These are phyloP conservation scores for Heliconius hewitsoni DNA, from an alignment of 1,140 invertebrate genomes.

Conservation along the genomic window DNA sequence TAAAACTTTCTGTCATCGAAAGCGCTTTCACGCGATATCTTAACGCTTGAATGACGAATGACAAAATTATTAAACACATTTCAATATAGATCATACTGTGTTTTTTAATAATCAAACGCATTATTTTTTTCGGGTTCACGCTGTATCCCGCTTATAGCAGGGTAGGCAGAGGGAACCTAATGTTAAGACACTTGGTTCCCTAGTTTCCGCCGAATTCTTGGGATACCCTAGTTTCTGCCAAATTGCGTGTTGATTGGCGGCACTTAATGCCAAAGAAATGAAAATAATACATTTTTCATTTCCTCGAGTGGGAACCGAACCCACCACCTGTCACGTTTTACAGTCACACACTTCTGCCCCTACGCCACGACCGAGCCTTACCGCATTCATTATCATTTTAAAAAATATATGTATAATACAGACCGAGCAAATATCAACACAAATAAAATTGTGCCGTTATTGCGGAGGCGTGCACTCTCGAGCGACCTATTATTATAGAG, in stretches of 20 bases:
- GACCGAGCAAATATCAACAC: constrained; percentile 12
- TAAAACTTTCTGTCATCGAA: constrained; percentile 29
- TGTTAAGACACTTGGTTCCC: too few species aligned
- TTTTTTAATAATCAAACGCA: not conserved
- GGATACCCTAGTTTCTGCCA: too few species aligned
- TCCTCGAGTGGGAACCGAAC: too few species aligned
- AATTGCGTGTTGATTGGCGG: too few species aligned
- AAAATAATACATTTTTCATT: too few species aligned
- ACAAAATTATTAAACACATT: not conserved
- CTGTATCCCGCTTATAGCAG: too few species aligned
- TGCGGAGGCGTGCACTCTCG: constrained; percentile 24
- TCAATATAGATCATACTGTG: not conserved
- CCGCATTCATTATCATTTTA: constrained; percentile 10
- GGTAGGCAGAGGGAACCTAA: too few species aligned
- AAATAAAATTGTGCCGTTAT: constrained; percentile 23
- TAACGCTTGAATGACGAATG: constrained; percentile 33
- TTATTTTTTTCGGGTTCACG: not conserved
- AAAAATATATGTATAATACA: constrained; percentile 12
- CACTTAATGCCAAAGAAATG: too few species aligned
- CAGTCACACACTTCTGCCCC: too few species aligned
- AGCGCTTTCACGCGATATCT: constrained; percentile 35
- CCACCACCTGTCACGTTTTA: too few species aligned
- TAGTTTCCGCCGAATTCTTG: too few species aligned
- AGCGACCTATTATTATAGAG: constrained; percentile 19
- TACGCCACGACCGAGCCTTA: too few species aligned